Evolutionary conservation across 2,113 vertebrate genomes (phyloP).

Genomic region (Myrmecobius fasciatus): DNA sequence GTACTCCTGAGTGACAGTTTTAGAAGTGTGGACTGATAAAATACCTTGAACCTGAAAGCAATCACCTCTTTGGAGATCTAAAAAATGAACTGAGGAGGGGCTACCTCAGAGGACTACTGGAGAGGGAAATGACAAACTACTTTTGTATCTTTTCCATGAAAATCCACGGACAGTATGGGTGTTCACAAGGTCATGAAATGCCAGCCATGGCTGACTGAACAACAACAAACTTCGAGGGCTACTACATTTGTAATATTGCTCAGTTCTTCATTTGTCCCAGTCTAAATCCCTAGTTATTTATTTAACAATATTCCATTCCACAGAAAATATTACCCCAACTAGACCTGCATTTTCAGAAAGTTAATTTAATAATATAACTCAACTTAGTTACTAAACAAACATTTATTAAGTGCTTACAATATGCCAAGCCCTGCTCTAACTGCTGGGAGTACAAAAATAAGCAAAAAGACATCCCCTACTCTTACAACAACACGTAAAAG

Average conservation of each 20-base stretch:
- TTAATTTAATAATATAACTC: not conserved
- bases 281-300: not conserved
- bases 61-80: not conserved
- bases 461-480: not conserved
- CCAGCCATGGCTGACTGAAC: not conserved
- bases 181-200: not conserved
- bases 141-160: not conserved
- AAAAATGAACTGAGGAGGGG: not conserved
- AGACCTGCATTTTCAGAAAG: not conserved
- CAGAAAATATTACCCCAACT: not conserved
- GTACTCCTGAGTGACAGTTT: not conserved
- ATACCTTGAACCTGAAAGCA: too few relatives aligned
- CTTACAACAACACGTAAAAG: not conserved
- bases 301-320: not conserved
- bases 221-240: not conserved
- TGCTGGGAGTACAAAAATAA: not conserved
- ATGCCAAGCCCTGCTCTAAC: not conserved
- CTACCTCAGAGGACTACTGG: not conserved
- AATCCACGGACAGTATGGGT: not conserved
- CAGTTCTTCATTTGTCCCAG: not conserved
- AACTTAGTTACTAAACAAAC: not conserved
- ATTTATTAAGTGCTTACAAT: not conserved
- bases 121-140: not conserved
- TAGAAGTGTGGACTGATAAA: not conserved
- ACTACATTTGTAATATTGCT: not conserved